Conservation (phyloP, 2,113 vertebrate species). For the Alethe castanea region DNA sequence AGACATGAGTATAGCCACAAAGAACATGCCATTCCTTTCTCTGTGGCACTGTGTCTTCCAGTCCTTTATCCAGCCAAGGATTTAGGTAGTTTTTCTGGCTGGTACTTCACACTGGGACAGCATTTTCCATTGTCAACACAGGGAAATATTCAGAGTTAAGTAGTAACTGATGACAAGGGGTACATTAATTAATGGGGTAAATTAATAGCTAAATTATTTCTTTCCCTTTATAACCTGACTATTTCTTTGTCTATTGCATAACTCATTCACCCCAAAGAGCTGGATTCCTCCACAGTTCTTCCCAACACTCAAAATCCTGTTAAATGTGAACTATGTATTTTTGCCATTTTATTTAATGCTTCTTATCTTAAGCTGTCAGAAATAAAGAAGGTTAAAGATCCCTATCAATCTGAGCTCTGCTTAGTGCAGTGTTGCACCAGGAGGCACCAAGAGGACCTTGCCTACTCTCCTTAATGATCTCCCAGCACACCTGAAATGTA, state of each 20-base stretch:
- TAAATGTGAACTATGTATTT: neutral
- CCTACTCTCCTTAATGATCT: neutral
- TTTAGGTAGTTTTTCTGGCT: neutral
- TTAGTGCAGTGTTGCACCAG: neutral
- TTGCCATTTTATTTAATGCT: neutral
- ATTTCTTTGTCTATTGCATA: neutral
- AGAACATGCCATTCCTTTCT: neutral
- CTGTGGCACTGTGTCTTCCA: neutral
- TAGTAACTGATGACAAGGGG: neutral
- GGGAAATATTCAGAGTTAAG: neutral
- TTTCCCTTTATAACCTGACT: neutral
- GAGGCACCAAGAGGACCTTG: neutral
- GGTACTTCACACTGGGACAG: neutral
- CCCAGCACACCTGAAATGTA: neutral
- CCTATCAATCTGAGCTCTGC: neutral
- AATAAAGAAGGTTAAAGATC: neutral
- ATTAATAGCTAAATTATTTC: neutral
- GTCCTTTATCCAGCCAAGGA: neutral
- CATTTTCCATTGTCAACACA: neutral
- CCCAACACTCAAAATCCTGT: neutral
- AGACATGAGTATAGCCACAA: neutral
- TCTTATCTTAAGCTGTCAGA: neutral
- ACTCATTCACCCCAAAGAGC: neutral
- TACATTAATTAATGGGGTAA: neutral
- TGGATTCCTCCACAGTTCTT: neutral